These are phyloP conservation scores for Malthinus flaveolus DNA, from an alignment of 2,888 invertebrate species.

Conservation along the genomic window DNA sequence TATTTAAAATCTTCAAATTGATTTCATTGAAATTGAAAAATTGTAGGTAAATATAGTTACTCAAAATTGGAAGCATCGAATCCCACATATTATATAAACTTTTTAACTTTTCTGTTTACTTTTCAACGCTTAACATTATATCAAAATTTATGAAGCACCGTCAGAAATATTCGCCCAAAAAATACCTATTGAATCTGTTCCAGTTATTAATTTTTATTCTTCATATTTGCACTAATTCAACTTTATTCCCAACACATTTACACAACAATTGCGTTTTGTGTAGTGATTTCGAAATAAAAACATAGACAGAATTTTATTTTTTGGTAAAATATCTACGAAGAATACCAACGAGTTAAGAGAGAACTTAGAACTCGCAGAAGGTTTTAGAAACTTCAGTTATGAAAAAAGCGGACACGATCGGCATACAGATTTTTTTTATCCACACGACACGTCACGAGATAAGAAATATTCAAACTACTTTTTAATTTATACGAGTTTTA, in stretches of 20 bases:
- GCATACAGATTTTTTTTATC: conserved; percentile 24
- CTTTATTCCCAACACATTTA: not conserved
- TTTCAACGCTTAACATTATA: no score
- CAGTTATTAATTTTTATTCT: no score
- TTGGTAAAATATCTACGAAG: conserved; percentile 26
- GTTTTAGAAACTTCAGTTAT: conserved; percentile 27
- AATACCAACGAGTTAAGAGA: conserved; percentile 28
- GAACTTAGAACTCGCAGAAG: conserved; percentile 19
- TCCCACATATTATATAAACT: no score
- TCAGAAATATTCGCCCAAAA: no score
- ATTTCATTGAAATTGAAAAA: no score
- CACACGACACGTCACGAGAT: conserved; percentile 17
- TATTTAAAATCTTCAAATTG: no score
- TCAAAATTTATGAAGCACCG: no score
- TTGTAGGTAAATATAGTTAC: no score
- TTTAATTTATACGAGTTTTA: not conserved
- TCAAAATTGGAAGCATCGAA: no score
- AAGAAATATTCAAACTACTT: conserved; percentile 8
- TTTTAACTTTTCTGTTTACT: no score
- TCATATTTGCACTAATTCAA: no score
- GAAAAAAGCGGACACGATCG: conserved; percentile 20
- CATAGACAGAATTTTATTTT: conserved; percentile 33
- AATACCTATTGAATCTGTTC: no score
- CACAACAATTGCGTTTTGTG: conserved; percentile 12
- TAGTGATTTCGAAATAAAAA: conserved; percentile 27